Evolutionary conservation across 2,888 invertebrate genomes (phyloP), one percentile per base, ranked within the genome.

Genomic region (Apamea anceps): DNA sequence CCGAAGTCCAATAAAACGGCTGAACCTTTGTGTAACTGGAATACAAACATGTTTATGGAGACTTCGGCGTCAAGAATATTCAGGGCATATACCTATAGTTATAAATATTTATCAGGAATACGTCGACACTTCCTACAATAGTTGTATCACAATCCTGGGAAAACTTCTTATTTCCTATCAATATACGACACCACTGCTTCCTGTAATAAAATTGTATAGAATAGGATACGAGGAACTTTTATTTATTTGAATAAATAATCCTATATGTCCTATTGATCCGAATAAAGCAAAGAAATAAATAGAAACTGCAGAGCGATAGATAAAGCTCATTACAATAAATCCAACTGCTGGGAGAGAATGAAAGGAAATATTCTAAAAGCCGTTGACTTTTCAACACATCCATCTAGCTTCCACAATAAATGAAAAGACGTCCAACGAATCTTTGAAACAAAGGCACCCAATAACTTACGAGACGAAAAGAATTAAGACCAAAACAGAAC

Each of bases 401-500:
- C 8, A 72, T 86, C 73, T 79, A 65, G 54, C 74, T 67, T 45
- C 28, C 25, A 42, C 37, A 51, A 21, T 75, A 71, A 77, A 57
- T 80, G 70, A 80, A 86, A 45, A 51, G n/a, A 71, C n/a, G 18
- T n/a, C 62, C 54, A 70, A 75, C 67, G 45, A 66, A 67, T 71
- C 73, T 72, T 68, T 57, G 65, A 77, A 76, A 79, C 75, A 71
- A 74, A 80, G 66, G 62, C 66, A 42, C 72, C 48, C 57, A 79
- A 81, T 85, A 77, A 85, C 71, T 81, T 76, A 79, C 72, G 51
- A 80, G 66, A 82, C 66, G 60, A 74, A 85, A 88, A 85, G 84
- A 89, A 89, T 90, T 87, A 88, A 86, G 79, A 84, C 48, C 72
- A 81, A 88, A 81, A 82, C 51, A 76, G 75, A 84, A 80, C 62